Evolutionary conservation across 1,140 invertebrate species (phyloP), one percentile per base, ranked within the genome.

Genomic region (Philotrypesis tridentata): DNA sequence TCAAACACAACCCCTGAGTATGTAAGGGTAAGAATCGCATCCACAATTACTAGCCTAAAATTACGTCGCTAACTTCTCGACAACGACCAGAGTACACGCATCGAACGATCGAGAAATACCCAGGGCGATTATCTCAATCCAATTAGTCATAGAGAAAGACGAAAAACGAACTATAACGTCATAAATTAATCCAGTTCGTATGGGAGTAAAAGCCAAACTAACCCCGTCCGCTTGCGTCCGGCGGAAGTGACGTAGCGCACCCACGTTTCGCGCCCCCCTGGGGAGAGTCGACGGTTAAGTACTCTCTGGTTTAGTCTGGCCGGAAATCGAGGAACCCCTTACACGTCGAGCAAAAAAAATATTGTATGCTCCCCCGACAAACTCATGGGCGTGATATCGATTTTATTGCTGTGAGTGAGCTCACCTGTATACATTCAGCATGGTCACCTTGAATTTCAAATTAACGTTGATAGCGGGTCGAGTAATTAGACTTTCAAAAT

Each of bases 191-290:
- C 75, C 55, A 82, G 76, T 77, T 55, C 23, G 68, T 70, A 67
- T 82, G 80, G 74, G 68, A 78, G 67, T 61, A 74, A 63, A 72
- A 55, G 67, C 48, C n/a, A 29, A 40, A 43, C 29, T 29, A 72
- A 72, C 68, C 68, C 65, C 43, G 25, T 65, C 21, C 25, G 40
- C 31, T 65, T 12, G 48, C 72, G 75, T 82, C 80, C 83, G 83
- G 68, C 86, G 87, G 88, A 89, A 88, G 82, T 89, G 88, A 89
- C 87, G 86, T 84, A 86, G 87, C 82, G 31, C 33, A 27, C 67
- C 31, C 37, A 40, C 40, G 40, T 17, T 43, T 31, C 43, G n/a
- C 73, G 48, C 67, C 73, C 73, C 73, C 73, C 73, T 73, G 23
- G 37, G 27, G 80, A 27, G 43, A 55, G 55, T 25, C 8, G 60